These are phyloP conservation scores for Paramuricea clavata DNA, from an alignment of 92 coral and sea anemone species.

Conservation along the genomic window DNA sequence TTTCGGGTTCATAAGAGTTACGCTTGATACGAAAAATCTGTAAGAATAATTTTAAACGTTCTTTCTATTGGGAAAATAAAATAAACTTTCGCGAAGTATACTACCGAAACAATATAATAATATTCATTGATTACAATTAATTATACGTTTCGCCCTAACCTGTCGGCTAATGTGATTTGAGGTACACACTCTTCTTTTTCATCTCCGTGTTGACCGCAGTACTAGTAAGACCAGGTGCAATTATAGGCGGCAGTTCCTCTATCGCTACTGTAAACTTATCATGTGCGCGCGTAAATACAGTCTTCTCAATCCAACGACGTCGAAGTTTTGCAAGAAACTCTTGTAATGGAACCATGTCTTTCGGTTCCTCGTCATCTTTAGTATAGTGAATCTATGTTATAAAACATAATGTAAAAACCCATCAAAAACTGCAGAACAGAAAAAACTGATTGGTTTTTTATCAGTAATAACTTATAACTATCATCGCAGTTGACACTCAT, in stretches of 20 bases:
- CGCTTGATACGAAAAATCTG: too few species aligned
- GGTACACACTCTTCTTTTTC: conserved; percentile 59
- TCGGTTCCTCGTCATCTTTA: conserved; percentile 34
- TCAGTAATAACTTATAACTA: too few species aligned
- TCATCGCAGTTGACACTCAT: too few species aligned
- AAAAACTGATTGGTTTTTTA: too few species aligned
- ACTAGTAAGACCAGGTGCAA: conserved; percentile 42
- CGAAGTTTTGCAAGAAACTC: conserved; percentile 30
- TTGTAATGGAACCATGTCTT: conserved; percentile 35
- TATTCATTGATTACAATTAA: too few species aligned
- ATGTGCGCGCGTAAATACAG: conserved; percentile 45
- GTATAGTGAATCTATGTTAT: conserved; percentile 39
- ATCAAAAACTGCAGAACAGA: too few species aligned
- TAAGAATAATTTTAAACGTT: too few species aligned
- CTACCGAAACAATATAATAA: too few species aligned
- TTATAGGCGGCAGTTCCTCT: conserved; percentile 61
- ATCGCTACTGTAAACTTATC: conserved; percentile 17
- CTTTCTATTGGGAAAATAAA: too few species aligned
- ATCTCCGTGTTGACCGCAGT: conserved; percentile 42
- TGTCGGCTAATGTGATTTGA: conserved; percentile 33
- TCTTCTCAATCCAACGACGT: conserved; percentile 54
- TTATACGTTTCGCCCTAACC: not conserved
- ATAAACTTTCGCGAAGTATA: too few species aligned
- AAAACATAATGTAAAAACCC: too few species aligned
- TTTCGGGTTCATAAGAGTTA: too few species aligned